Evolutionary conservation across 2,113 vertebrate species (phyloP).

Genomic region (zebrafish (Danio rerio)): GRCz12tu NC_133182.1:48371501-48372000

Average conservation of each 20-base stretch:
- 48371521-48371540: conserved; percentile 55
- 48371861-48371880: conserved; percentile 56
- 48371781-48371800: conserved; percentile 30
- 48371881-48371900: conserved; percentile 53
- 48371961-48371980: conserved; percentile 8
- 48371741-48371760: conserved; percentile 61
- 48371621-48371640: conserved; percentile 63
- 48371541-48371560: conserved; percentile 57
- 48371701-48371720: conserved; percentile 61
- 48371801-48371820: conserved; percentile 35
- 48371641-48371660: conserved; percentile 63
- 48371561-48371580: conserved; percentile 57
- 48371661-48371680: conserved; percentile 59
- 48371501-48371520: conserved; percentile 44
- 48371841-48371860: conserved; percentile 50
- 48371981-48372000: not conserved
- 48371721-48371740: conserved; percentile 54
- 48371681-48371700: conserved; percentile 63
- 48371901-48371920: conserved; percentile 42
- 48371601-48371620: conserved; percentile 55
- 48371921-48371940: conserved; percentile 54
- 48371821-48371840: conserved; percentile 53
- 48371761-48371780: conserved; percentile 61
- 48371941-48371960: conserved; percentile 35
- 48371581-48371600: conserved; percentile 54